These are phyloP conservation scores for Hippocampus barbouri DNA, from an alignment of 2,113 vertebrate species.

Conservation along the genomic window DNA sequence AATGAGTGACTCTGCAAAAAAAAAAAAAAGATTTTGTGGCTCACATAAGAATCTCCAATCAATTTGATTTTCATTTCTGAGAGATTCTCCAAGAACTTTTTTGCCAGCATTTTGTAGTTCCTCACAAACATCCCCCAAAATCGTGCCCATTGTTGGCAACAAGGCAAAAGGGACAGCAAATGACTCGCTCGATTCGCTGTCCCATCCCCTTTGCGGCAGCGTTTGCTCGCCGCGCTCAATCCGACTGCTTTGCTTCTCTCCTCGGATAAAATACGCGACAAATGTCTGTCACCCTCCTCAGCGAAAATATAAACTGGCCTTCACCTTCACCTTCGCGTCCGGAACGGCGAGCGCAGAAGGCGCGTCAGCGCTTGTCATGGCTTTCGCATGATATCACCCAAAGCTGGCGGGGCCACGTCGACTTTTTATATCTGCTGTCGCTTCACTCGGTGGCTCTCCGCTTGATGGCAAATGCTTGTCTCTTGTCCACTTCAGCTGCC, in stretches of 20 bases:
- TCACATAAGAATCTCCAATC: neutral
- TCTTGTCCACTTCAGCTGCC: conserved; percentile 31
- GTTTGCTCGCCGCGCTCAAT: too few species aligned
- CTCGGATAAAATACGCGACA: neutral
- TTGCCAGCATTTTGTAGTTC: neutral
- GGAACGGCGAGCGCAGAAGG: neutral
- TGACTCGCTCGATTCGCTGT: too few species aligned
- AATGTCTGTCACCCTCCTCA: conserved; percentile 30
- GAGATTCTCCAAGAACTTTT: neutral
- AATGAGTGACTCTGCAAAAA: neutral
- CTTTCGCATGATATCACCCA: neutral
- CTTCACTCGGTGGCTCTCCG: conserved; percentile 30
- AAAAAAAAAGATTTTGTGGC: neutral
- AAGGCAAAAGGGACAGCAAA: too few species aligned
- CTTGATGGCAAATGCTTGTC: conserved; percentile 66
- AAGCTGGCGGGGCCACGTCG: neutral
- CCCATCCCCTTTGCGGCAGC: too few species aligned
- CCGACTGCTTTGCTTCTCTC: neutral
- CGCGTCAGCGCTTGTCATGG: neutral
- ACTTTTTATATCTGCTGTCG: neutral
- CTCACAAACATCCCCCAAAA: neutral
- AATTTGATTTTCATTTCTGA: neutral
- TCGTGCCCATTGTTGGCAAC: neutral
- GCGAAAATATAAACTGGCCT: conserved; percentile 11
- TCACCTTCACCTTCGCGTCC: neutral